Evolutionary conservation across 1,140 invertebrate genomes (phyloP).

Genomic region (Formica exsecta): DNA sequence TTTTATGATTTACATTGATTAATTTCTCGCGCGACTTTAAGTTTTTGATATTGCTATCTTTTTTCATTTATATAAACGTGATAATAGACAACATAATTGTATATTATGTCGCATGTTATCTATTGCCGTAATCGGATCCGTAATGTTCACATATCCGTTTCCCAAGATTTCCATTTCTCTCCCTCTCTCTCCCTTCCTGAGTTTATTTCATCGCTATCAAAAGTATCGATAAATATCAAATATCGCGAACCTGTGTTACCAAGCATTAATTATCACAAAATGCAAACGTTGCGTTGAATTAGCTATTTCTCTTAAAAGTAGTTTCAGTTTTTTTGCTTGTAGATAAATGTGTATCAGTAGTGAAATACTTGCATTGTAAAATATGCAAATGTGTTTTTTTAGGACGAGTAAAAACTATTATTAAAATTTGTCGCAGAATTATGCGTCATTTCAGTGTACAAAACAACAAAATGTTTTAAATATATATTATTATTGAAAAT

Average conservation of each 20-base stretch:
- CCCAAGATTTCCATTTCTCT: not conserved
- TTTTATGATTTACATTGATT: not conserved
- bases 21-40: not conserved
- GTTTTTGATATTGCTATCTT: not conserved
- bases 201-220: constrained; percentile 18
- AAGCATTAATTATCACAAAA: constrained; percentile 46
- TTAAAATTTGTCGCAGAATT: constrained; percentile 37
- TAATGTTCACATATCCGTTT: not conserved
- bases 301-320: constrained; percentile 23
- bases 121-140: not conserved
- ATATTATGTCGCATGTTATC: not conserved
- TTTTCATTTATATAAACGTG: not conserved
- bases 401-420: constrained; percentile 9
- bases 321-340: constrained; percentile 34
- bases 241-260: not conserved
- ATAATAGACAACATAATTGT: not conserved
- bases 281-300: constrained; percentile 8
- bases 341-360: not conserved
- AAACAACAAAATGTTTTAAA: constrained; percentile 11
- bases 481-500: not conserved
- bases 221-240: constrained; percentile 7
- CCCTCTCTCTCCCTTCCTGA: constrained; percentile 8
- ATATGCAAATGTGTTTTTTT: constrained; percentile 11
- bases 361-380: constrained; percentile 27
- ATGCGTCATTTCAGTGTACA: constrained; percentile 14